Evolutionary conservation across 2,113 vertebrate species (phyloP), one percentile per base, ranked within the genome.

Genomic region (Thalassoma bifasciatum): DNA sequence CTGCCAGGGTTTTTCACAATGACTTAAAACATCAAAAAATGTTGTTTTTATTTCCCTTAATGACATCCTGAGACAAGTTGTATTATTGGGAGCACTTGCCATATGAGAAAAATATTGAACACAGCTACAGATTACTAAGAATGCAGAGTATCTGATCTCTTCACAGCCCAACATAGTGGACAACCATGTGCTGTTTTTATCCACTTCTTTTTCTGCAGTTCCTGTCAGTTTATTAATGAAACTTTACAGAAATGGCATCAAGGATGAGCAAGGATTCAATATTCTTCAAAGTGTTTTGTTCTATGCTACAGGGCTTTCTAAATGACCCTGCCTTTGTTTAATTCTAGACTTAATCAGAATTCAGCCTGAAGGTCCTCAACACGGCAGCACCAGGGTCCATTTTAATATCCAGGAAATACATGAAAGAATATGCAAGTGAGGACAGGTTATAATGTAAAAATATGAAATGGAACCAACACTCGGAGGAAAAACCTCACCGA

Each of bases 391-490:
- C 42, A 19, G 10, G 87, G 86, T 70, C 80, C 68, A 66, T 87
- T 90, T 77, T 76, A 92, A 91, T 93, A 90, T 89, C 8, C 3
- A 72, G 69, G 72, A 59, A 79, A 40, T 2, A 66, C 42, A 85
- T 77, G 70, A 79, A 74, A 75, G 40, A 75, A 82, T 47, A 64
- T 57, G 66, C 66, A 79, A 82, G 61, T 54, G 47, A n/a, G 34
- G 38, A 61, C 22, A 72, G 50, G 61, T 81, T 58, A 81, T 77
- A 64, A 76, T 47, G 86, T 83, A 82, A 65, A 67, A 72, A 67
- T 21, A 61, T 1, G 17, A 63, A 66, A 46, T 54, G 24, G 30
- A 76, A 36, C 16, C 49, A 60, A 44, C 37, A 19, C 77, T 66
- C 17, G 0, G 40, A 77, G 61, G 21, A 71, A 68, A 14, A 54